Evolutionary conservation across 1,140 invertebrate species (phyloP).

Genomic region (Nasonia longicornis): DNA sequence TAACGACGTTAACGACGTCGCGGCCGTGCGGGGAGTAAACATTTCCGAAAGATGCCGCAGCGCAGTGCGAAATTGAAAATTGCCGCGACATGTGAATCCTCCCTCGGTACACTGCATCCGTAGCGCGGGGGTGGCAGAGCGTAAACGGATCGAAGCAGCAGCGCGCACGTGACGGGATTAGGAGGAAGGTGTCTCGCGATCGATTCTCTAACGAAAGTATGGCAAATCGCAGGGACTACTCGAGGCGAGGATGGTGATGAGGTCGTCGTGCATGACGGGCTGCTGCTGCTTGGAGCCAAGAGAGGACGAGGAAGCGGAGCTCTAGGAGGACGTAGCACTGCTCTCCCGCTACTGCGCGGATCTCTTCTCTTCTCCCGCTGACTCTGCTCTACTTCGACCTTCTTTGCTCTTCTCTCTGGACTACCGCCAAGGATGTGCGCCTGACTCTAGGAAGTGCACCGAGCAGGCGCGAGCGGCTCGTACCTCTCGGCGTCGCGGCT

Average conservation of each 20-base stretch:
- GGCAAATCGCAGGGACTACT: slow-evolving; percentile 4
- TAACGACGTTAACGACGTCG: too few relatives aligned
- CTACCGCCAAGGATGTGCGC: slow-evolving; percentile 6
- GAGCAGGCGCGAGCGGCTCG: background rate
- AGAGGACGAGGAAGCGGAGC: background rate
- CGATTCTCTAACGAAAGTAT: background rate
- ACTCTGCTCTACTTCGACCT: background rate
- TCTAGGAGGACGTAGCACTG: slow-evolving; percentile 16
- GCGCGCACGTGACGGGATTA: background rate
- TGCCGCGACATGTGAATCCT: too few relatives aligned
- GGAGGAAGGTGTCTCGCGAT: background rate
- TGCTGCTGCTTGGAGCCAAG: background rate
- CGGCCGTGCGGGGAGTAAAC: too few relatives aligned
- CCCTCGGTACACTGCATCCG: too few relatives aligned
- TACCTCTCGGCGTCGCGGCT: background rate
- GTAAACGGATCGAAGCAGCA: too few relatives aligned
- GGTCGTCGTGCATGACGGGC: background rate
- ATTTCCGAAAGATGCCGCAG: too few relatives aligned
- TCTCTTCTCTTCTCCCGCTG: slow-evolving; percentile 23
- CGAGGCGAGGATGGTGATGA: slow-evolving; percentile 25
- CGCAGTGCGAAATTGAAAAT: too few relatives aligned
- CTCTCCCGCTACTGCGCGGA: background rate
- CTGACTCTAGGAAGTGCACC: background rate
- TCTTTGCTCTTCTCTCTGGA: too few relatives aligned
- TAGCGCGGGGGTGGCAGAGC: too few relatives aligned